These are phyloP conservation scores for Heliothis subflexa DNA, from an alignment of 1,140 invertebrate species.

Conservation along the genomic window DNA sequence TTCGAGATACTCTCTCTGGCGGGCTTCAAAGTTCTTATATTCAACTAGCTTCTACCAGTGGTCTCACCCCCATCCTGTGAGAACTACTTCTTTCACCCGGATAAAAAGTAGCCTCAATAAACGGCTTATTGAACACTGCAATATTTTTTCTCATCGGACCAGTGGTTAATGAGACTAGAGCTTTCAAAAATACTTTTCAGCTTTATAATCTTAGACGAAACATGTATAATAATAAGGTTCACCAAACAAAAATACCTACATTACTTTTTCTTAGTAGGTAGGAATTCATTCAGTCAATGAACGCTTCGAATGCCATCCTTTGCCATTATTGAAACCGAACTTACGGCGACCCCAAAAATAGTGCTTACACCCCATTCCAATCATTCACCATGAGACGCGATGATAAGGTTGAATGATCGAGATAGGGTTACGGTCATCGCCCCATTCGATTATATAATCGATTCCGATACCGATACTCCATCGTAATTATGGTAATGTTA, in stretches of 20 bases:
- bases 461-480: slow-evolving; percentile 21
- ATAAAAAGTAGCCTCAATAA: too few species aligned
- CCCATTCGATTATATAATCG: slow-evolving; percentile 38
- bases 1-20: too few species aligned
- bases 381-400: slow-evolving; percentile 37
- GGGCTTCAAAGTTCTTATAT: too few species aligned
- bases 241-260: not conserved
- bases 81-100: too few species aligned
- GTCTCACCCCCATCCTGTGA: too few species aligned
- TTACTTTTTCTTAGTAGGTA: not conserved
- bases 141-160: too few species aligned
- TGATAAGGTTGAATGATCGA: slow-evolving; percentile 32
- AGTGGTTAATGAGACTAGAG: too few species aligned
- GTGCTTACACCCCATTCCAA: slow-evolving; percentile 24
- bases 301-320: not conserved
- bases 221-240: too few species aligned
- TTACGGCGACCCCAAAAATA: slow-evolving; percentile 12
- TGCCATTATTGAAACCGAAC: not conserved
- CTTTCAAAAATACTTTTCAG: too few species aligned
- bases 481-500: slow-evolving; percentile 32
- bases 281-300: not conserved
- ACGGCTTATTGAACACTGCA: too few species aligned
- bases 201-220: too few species aligned
- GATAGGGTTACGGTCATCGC: slow-evolving; percentile 41
- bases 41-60: too few species aligned